Conservation (phyloP, 1,140 invertebrate species). For the Papilio machaon region DNA sequence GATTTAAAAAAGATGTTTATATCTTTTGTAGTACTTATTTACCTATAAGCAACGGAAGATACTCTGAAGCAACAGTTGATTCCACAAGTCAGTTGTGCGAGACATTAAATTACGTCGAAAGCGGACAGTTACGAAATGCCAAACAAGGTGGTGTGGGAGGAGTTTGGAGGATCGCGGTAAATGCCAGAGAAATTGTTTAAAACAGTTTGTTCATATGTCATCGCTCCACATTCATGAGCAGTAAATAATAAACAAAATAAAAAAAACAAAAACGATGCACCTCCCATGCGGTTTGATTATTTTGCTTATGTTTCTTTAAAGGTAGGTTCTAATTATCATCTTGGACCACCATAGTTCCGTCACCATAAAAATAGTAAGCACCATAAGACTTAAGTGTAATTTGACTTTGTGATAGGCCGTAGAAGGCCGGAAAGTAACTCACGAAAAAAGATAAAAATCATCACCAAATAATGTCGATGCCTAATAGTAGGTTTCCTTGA, state of each 20-base stretch:
- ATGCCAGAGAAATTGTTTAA: neutral
- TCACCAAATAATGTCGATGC: too few relatives aligned
- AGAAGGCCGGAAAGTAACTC: too few relatives aligned
- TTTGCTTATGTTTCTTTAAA: neutral
- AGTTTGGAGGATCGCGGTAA: neutral
- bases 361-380: too few relatives aligned
- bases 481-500: too few relatives aligned
- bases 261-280: neutral
- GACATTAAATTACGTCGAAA: slow-evolving; percentile 1
- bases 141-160: neutral
- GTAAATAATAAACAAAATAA: neutral
- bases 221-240: neutral
- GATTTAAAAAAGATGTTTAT: neutral
- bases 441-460: too few relatives aligned
- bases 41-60: neutral
- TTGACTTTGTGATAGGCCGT: too few relatives aligned
- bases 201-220: neutral
- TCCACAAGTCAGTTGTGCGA: neutral
- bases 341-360: too few relatives aligned
- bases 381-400: too few relatives aligned
- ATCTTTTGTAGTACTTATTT: neutral
- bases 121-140: slow-evolving; percentile 7
- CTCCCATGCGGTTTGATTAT: neutral
- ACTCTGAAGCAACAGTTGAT: neutral
- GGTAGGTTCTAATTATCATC: too few relatives aligned